phyloP scores from a whole-genome alignment of 2,888 invertebrate genomes.

The Lamellibrachia columna region DNA sequence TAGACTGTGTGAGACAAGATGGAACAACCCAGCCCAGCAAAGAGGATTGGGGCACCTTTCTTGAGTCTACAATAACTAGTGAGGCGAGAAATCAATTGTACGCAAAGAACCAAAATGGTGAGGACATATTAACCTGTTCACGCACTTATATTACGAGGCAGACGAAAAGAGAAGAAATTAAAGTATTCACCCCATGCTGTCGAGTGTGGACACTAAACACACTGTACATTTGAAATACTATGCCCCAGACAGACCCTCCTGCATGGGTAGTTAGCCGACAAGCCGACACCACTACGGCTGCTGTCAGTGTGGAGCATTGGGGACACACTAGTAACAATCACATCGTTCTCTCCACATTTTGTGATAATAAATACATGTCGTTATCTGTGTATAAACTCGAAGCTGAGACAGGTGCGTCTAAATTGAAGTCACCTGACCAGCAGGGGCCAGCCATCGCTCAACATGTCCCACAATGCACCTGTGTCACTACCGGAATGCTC shows the following conservation, averaged over 20 bases:
- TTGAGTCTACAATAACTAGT: background rate
- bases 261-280: background rate
- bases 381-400: constrained; percentile 3
- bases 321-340: background rate
- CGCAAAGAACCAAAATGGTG: background rate
- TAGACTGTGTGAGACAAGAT: background rate
- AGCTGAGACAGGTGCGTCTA: background rate
- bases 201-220: background rate
- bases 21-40: background rate
- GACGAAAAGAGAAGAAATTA: background rate
- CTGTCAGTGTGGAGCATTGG: background rate
- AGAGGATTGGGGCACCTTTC: background rate
- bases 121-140: background rate
- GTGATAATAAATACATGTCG: constrained; percentile 1
- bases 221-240: constrained; percentile 5
- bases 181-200: background rate
- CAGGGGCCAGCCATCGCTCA: background rate
- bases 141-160: background rate
- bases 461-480: constrained; percentile 11
- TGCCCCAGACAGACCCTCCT: background rate
- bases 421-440: constrained; percentile 5
- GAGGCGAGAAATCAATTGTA: background rate
- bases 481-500: background rate
- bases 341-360: background rate
- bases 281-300: background rate